A percentile compares a stretch with the other conserved stretches of the same genome.
These are phyloP conservation scores for Uloborus plumipes DNA, from an alignment of 2,888 invertebrate genomes.

Conservation along the genomic window DNA sequence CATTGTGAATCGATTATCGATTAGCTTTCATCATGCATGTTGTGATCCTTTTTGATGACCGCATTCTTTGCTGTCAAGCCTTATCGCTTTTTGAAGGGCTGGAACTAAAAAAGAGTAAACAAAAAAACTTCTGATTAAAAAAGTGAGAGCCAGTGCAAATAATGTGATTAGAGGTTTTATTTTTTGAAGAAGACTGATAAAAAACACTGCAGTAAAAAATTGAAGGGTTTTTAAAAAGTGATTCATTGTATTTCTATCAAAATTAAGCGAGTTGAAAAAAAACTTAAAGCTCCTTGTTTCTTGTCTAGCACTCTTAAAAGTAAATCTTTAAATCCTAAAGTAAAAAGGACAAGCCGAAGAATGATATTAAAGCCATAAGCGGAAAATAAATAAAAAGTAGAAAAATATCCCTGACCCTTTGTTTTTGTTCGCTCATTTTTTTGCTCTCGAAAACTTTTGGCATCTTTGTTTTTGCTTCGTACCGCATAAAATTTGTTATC, in stretches of 20 bases:
- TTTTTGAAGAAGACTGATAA: constrained; percentile 10
- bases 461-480: constrained; percentile 47
- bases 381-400: constrained; percentile 39
- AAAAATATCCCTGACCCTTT: constrained; percentile 40
- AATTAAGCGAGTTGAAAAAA: constrained; percentile 52
- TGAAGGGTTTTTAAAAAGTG: constrained; percentile 46
- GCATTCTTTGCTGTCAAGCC: constrained; percentile 16
- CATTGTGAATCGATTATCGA: too few species aligned
- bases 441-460: constrained; percentile 14
- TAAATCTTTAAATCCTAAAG: constrained; percentile 59
- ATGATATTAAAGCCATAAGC: constrained; percentile 60
- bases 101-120: constrained; percentile 16
- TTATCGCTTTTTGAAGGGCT: constrained; percentile 35
- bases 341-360: constrained; percentile 41
- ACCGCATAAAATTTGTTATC: constrained; percentile 57
- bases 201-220: constrained; percentile 18
- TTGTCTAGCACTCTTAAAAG: constrained; percentile 60
- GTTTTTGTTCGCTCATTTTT: constrained; percentile 35
- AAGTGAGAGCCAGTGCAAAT: constrained; percentile 34
- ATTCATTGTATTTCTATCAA: constrained; percentile 60
- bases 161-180: constrained; percentile 43
- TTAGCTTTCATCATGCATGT: too few species aligned
- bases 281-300: constrained; percentile 44
- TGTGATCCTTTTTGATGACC: neutral
- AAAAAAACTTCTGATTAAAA: constrained; percentile 37